Base-by-base conservation (phyloP, 2,888 invertebrate genomes). In the Pteria penguin region DNA sequence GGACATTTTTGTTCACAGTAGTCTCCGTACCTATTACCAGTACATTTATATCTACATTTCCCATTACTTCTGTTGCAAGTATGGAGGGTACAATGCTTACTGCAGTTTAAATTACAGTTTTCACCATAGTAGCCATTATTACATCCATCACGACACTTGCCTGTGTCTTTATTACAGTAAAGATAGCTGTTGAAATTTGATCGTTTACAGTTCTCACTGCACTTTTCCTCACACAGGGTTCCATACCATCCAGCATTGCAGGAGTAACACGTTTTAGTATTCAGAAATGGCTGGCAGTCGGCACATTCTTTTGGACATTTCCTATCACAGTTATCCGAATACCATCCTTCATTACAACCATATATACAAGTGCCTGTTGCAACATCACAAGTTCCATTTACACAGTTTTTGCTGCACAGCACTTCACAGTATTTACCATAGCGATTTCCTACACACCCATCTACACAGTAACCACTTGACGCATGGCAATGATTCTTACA, bases 181-280 rank as follows among this genome's bases (percentile, higher is more conserved):
- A 72, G 26, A 54, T 65, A 75, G 54, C 68, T 71, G 57, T 68
- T 72, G 27, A 73, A 72, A 27, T 32, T 26, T 31, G 60, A 72
- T n/a, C 73, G 65, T 26, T 67, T 66, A 62, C 81, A 81, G 24
- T 78, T 31, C 1, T 4, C 11, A 62, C 72, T 76, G 60, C 84
- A 84, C 18, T 54, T 32, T 5, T 45, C 45, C 18, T 83, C 78
- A 80, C 85, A 85, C 4, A 45, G 52, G 1, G 32, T 32, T 8
- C 85, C 85, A 73, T 79, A 83, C 60, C 62, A 78, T 5, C 78
- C 78, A 22, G 81, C 63, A 54, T 79, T 71, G 72, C 84, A 84
- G 8, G 58, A 65, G 1, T 70, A 52, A 72, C 85, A 84, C 11
- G 36, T 61, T 33, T 79, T 72, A 29, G 75, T 67, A 8, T 57